A percentile compares a stretch with the other conserved stretches of the same genome.
phyloP scores from a whole-genome alignment of 2,113 vertebrate genomes.

The Gnathonemus echidnorhynchus region DNA sequence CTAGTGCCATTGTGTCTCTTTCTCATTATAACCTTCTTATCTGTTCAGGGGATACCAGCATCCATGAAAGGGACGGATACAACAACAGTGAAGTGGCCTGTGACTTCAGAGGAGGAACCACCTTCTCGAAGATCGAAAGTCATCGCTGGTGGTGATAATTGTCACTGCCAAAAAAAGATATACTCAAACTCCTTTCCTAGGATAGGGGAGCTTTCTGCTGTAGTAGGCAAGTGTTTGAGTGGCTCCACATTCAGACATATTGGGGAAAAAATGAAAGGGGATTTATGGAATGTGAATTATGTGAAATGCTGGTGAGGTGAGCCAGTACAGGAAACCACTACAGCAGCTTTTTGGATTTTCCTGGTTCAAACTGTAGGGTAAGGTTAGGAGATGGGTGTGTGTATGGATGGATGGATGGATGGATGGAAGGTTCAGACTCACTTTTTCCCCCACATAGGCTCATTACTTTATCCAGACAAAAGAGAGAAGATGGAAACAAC shows the following conservation, averaged over 20 bases:
- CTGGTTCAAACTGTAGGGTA: neutral
- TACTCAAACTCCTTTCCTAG: conserved; percentile 29
- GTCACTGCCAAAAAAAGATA: conserved; percentile 27
- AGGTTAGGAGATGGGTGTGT: neutral
- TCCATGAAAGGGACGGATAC: conserved; percentile 9
- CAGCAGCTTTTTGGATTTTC: neutral
- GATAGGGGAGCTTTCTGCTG: conserved; percentile 45
- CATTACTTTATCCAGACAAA: conserved; percentile 60
- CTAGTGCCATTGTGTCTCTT: neutral
- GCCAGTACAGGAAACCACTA: neutral
- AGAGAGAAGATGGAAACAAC: conserved; percentile 54
- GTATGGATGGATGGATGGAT: neutral
- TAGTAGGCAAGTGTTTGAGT: conserved; percentile 48
- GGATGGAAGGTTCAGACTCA: neutral
- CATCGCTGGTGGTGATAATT: conserved; percentile 21
- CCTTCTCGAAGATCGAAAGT: conserved; percentile 23
- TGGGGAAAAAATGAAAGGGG: neutral
- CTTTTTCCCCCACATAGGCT: conserved; percentile 35
- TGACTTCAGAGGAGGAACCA: neutral
- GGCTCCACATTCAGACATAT: neutral
- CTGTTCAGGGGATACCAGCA: conserved; percentile 23
- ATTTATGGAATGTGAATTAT: neutral
- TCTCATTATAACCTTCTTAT: neutral
- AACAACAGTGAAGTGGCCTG: neutral
- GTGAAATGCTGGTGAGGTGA: neutral